These are phyloP conservation scores for Apoda limacodes DNA, from an alignment of 2,888 invertebrate genomes.

Conservation along the genomic window DNA sequence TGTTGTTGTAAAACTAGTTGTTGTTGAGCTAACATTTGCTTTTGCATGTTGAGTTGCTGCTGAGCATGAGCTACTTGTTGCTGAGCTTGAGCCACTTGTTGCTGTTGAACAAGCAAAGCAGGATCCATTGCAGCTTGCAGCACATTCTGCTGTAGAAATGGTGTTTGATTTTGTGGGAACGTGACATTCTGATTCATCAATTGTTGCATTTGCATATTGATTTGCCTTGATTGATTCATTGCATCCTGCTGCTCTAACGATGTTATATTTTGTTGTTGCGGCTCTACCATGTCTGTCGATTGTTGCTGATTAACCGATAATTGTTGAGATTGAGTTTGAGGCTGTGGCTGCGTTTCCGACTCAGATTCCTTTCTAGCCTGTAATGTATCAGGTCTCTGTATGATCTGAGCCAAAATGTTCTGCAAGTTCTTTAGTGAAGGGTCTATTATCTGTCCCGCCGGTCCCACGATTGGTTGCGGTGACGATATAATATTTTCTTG, in stretches of 20 bases:
- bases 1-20: constrained; percentile 63
- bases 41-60: constrained; percentile 59
- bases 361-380: constrained; percentile 56
- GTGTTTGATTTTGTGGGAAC: constrained; percentile 42
- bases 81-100: constrained; percentile 58
- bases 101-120: constrained; percentile 46
- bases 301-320: constrained; percentile 13
- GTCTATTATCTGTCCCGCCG: constrained; percentile 53
- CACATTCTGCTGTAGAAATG: constrained; percentile 39
- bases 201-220: constrained; percentile 48
- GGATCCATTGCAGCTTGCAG: constrained; percentile 42
- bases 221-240: constrained; percentile 41
- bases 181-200: constrained; percentile 32
- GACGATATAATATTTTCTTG: constrained; percentile 45
- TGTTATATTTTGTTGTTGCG: constrained; percentile 21
- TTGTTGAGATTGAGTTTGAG: constrained; percentile 29
- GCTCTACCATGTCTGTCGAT: constrained; percentile 26
- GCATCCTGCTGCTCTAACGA: constrained; percentile 34
- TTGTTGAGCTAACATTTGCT: constrained; percentile 58
- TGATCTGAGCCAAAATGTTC: constrained; percentile 56
- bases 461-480: constrained; percentile 45
- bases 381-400: constrained; percentile 51
- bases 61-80: constrained; percentile 57
- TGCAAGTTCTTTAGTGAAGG: constrained; percentile 65
- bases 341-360: constrained; percentile 39